A percentile compares a stretch with the other conserved stretches of the same genome.
Conservation (phyloP, 2,113 vertebrate genomes). For the Semnopithecus entellus region DNA sequence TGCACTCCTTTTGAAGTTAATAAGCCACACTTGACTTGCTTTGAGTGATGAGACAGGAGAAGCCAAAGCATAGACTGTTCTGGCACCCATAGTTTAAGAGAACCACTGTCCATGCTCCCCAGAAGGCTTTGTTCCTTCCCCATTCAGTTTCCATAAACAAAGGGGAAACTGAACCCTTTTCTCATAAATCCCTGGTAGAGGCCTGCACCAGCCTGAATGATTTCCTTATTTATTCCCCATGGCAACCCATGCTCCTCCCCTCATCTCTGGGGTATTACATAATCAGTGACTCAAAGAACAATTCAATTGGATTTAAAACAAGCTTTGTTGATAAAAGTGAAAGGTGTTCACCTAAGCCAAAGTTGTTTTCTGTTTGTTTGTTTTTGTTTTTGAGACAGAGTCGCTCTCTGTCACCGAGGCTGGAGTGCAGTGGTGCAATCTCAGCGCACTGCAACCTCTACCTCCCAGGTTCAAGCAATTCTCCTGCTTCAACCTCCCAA, state of each 20-base stretch:
- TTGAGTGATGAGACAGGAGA: neutral
- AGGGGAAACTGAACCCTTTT: neutral
- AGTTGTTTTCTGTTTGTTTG: neutral
- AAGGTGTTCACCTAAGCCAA: neutral
- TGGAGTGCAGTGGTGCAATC: too few relatives aligned
- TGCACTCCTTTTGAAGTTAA: neutral
- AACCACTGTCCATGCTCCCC: neutral
- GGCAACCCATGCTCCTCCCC: accelerated
- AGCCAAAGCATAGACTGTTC: neutral
- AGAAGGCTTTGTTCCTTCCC: neutral
- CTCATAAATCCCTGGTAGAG: neutral
- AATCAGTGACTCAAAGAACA: neutral
- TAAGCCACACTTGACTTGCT: neutral
- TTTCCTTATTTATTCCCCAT: neutral
- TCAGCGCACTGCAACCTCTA: too few relatives aligned
- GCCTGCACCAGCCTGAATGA: neutral
- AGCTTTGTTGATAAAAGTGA: neutral
- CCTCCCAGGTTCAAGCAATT: too few relatives aligned
- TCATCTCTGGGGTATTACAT: neutral
- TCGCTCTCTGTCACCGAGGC: too few relatives aligned
- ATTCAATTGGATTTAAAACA: neutral
- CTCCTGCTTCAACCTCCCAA: too few relatives aligned
- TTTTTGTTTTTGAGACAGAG: too few relatives aligned
- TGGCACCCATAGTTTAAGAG: neutral
- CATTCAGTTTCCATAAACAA: neutral